phyloP scores from a whole-genome alignment of 2,113 vertebrate genomes.

The Phyllostomus hastatus region DNA sequence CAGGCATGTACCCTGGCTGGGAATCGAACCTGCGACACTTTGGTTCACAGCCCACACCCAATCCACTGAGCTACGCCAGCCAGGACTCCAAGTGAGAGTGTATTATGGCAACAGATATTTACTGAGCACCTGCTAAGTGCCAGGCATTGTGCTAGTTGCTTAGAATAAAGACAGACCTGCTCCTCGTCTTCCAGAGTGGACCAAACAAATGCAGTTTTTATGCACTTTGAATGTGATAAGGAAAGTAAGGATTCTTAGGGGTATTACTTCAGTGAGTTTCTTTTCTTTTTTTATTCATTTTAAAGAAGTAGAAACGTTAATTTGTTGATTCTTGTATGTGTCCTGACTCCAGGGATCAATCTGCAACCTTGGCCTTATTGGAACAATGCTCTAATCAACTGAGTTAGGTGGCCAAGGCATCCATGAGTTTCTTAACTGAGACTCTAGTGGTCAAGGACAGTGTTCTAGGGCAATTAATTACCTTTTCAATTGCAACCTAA shows the following conservation, averaged over 20 bases:
- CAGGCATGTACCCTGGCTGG: too few species aligned
- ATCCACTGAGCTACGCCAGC: too few species aligned
- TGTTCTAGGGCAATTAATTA: neutral
- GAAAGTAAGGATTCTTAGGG: neutral
- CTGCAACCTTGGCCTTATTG: too few species aligned
- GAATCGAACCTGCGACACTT: too few species aligned
- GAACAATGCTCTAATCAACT: too few species aligned
- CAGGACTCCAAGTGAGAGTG: neutral
- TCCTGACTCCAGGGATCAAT: too few species aligned
- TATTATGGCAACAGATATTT: neutral
- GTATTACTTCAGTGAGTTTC: too few species aligned
- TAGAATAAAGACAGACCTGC: neutral
- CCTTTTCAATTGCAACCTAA: neutral
- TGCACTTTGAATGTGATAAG: neutral
- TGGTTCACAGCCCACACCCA: too few species aligned
- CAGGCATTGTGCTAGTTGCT: neutral
- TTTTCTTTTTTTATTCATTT: neutral
- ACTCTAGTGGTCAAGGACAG: neutral
- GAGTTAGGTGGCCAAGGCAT: neutral
- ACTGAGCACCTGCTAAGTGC: too few species aligned
- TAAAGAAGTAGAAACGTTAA: neutral
- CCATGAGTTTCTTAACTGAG: neutral
- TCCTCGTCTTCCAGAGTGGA: neutral
- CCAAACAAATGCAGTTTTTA: neutral
- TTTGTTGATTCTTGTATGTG: too few species aligned